A percentile compares a stretch with the other conserved stretches of the same genome.
phyloP scores from a whole-genome alignment of 1,140 invertebrate genomes.

The Andrena cerasifolii region DNA sequence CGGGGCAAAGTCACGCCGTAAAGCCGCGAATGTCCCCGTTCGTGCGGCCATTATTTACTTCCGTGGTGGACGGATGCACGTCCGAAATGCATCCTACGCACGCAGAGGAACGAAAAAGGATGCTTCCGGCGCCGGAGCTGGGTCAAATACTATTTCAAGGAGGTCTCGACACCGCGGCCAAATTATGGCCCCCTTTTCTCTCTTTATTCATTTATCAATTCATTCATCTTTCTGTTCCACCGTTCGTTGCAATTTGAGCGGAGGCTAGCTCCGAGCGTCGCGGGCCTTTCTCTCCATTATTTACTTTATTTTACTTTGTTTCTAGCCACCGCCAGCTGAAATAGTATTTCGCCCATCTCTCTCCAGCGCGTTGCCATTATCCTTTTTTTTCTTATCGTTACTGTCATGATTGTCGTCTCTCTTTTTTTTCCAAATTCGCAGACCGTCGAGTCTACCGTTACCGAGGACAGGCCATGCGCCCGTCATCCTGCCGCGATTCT shows the following conservation, averaged over 20 bases:
- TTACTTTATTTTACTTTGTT: slow-evolving; percentile 4
- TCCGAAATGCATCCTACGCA: not conserved
- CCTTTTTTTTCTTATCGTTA: not conserved
- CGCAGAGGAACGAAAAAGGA: slow-evolving; percentile 6
- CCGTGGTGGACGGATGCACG: not conserved
- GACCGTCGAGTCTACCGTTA: slow-evolving; percentile 28
- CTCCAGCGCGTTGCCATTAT: slow-evolving; percentile 47
- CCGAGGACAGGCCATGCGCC: slow-evolving; percentile 38
- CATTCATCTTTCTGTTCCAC: too few species aligned
- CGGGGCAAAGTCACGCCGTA: not conserved
- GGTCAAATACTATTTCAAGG: slow-evolving; percentile 51
- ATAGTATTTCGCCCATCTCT: slow-evolving; percentile 66
- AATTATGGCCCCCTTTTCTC: not conserved
- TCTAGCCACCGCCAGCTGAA: slow-evolving; percentile 32
- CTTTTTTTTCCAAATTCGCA: slow-evolving; percentile 37
- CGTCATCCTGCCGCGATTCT: slow-evolving; percentile 41
- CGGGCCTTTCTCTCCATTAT: not conserved
- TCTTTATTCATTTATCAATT: too few species aligned
- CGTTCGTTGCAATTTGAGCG: slow-evolving; percentile 2
- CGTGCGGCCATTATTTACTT: slow-evolving; percentile 19
- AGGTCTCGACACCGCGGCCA: not conserved
- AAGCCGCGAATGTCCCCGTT: not conserved
- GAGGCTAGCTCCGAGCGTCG: too few species aligned
- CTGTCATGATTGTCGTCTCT: not conserved
- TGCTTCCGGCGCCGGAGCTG: slow-evolving; percentile 42